Percentiles rank a stretch among this genome's conserved stretches.
Evolutionary conservation across 2,888 invertebrate species (phyloP).

Genomic region (Sympetrum striolatum): DNA sequence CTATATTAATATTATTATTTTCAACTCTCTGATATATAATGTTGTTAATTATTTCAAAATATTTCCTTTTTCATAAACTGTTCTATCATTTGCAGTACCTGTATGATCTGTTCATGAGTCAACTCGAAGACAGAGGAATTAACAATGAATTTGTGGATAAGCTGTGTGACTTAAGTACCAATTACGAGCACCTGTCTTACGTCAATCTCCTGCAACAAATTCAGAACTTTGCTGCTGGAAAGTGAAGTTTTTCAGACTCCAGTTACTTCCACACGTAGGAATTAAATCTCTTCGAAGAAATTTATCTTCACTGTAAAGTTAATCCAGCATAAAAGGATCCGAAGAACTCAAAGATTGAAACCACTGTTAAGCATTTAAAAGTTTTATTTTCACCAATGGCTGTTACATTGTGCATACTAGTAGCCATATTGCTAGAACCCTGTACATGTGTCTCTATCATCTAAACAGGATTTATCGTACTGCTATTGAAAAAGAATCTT

Average conservation of each 20-base stretch:
- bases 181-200: conserved; percentile 92
- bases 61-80: not conserved
- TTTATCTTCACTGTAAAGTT: not conserved
- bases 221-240: conserved; percentile 81
- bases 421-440: not conserved
- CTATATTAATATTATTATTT: too few species aligned
- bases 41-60: too few species aligned
- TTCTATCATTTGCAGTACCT: conserved; percentile 73
- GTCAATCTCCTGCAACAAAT: conserved; percentile 86
- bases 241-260: conserved; percentile 50
- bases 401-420: not conserved
- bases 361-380: not conserved
- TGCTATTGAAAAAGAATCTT: too few species aligned
- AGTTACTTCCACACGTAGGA: not conserved
- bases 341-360: not conserved
- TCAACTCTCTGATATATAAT: too few species aligned
- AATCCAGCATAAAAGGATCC: not conserved
- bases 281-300: not conserved
- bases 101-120: conserved; percentile 92
- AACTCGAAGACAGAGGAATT: conserved; percentile 94
- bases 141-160: conserved; percentile 92
- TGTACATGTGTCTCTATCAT: not conserved
- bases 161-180: conserved; percentile 85
- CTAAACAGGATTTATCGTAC: too few species aligned
- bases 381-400: not conserved